phyloP scores from a whole-genome alignment of 2,113 vertebrate genomes.

The Gila orcuttii region DNA sequence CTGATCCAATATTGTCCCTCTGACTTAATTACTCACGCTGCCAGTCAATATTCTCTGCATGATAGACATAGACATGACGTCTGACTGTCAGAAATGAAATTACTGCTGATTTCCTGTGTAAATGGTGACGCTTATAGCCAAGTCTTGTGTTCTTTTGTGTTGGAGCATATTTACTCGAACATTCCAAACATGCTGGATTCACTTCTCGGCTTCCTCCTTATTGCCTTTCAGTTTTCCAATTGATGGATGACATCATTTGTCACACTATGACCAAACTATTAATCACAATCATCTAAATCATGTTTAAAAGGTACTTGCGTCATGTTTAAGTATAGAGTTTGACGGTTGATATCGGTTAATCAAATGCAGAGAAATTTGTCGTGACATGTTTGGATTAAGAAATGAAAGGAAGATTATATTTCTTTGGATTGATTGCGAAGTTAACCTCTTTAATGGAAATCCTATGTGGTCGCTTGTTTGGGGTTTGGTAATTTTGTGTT shows the following conservation, averaged over 20 bases:
- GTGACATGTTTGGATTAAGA: neutral
- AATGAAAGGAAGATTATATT: neutral
- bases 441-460: neutral
- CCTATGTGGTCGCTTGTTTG: neutral
- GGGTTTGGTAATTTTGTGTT: neutral
- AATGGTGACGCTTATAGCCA: neutral
- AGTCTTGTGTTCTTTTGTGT: conserved; percentile 29
- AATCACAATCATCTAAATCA: conserved; percentile 27
- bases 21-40: conserved; percentile 63
- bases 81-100: conserved; percentile 71
- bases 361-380: neutral
- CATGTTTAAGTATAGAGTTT: conserved; percentile 22
- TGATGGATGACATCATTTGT: conserved; percentile 35
- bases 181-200: neutral
- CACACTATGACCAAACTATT: conserved; percentile 15
- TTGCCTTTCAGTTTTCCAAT: neutral
- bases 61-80: conserved; percentile 69
- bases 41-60: conserved; percentile 71
- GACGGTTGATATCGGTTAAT: conserved; percentile 9
- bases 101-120: conserved; percentile 67
- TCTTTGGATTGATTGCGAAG: neutral
- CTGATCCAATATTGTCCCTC: conserved; percentile 65
- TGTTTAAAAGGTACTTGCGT: conserved; percentile 26
- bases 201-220: neutral
- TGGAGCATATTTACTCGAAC: conserved; percentile 10